Percentiles rank a stretch among this genome's conserved stretches.
phyloP scores from a whole-genome alignment of 2,113 vertebrate genomes.

The Amphilophus citrinellus region DNA sequence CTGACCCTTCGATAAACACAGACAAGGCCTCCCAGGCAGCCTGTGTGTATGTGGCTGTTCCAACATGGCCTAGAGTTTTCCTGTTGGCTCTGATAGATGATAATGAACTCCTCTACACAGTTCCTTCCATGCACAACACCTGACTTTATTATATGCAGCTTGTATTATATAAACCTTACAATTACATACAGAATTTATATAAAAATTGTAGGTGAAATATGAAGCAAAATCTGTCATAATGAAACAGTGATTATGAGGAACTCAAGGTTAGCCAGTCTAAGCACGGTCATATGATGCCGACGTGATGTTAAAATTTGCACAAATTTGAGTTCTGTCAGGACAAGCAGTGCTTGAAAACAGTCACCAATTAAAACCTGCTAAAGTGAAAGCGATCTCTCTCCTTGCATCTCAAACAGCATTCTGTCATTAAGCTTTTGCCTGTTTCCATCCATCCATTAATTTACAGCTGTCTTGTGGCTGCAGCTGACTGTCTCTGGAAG shows the following conservation, averaged over 20 bases:
- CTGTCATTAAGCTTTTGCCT: background rate
- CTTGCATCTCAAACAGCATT: background rate
- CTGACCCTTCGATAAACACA: slow-evolving; percentile 68
- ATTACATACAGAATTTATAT: background rate
- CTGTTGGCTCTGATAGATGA: slow-evolving; percentile 61
- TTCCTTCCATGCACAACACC: background rate
- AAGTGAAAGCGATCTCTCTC: background rate
- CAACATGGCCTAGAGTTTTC: slow-evolving; percentile 37
- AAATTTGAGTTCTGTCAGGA: background rate
- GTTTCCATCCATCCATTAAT: background rate
- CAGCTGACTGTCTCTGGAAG: background rate
- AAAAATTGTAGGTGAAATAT: background rate
- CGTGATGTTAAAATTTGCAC: background rate
- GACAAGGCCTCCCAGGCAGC: slow-evolving; percentile 54
- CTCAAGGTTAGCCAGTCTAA: background rate
- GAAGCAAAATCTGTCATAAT: background rate
- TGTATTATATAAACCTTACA: background rate
- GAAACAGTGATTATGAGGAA: background rate
- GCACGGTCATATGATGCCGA: background rate
- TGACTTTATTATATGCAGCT: background rate
- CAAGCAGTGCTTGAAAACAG: background rate
- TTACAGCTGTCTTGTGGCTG: background rate
- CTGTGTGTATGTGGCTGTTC: slow-evolving; percentile 26
- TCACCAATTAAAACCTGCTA: background rate
- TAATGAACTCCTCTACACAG: slow-evolving; percentile 22